Conservation (phyloP, 2,888 invertebrate species). For the Hirtodrosophila duncani region DNA sequence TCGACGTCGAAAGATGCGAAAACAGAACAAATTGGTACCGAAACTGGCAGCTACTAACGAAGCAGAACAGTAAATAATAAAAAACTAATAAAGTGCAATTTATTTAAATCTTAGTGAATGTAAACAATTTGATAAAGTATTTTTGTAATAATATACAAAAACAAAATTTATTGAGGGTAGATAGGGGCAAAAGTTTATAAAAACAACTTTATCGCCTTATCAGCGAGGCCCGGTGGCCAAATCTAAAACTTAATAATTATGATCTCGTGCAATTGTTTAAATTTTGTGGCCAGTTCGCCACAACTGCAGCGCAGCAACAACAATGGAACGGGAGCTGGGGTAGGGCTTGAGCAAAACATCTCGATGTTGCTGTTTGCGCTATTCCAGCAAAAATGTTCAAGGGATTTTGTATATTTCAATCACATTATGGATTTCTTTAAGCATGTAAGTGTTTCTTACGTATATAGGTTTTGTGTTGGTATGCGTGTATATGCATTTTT, state of each 20-base stretch:
- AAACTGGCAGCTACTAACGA: no score
- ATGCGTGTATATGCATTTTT: constrained; percentile 2
- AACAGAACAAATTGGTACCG: no score
- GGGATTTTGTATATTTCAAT: constrained; percentile 61
- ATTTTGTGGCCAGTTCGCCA: constrained; percentile 76
- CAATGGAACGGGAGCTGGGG: constrained; percentile 10
- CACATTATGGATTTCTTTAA: constrained; percentile 73
- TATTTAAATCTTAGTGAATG: no score
- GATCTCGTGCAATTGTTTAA: constrained; percentile 87
- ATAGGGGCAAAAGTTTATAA: constrained; percentile 20
- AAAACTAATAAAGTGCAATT: no score
- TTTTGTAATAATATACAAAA: no score
- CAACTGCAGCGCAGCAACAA: constrained; percentile 39
- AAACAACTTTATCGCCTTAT: constrained; percentile 19
- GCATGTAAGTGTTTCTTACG: constrained; percentile 58
- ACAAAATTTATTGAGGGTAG: no score
- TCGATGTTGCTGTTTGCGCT: constrained; percentile 46
- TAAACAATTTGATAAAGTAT: no score
- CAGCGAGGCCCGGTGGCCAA: no score
- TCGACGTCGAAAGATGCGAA: no score
- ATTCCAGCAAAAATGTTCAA: constrained; percentile 60
- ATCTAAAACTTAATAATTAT: constrained; percentile 60
- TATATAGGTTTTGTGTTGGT: background rate
- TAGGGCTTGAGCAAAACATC: constrained; percentile 24
- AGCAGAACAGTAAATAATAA: no score